Conservation (phyloP, 2,113 vertebrate genomes). For the Cercocebus atys region DNA sequence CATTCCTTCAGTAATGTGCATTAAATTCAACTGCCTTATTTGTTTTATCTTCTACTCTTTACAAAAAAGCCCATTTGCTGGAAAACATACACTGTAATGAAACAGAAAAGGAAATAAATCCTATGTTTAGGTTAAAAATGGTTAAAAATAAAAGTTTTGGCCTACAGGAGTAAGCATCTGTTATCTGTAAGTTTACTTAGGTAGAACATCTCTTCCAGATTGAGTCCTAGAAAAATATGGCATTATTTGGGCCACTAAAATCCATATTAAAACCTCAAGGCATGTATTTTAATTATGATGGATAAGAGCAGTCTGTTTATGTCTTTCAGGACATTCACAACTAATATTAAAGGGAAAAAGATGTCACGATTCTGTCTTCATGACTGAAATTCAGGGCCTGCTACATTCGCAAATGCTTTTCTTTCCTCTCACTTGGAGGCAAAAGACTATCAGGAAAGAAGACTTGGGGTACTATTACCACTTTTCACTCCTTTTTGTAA, state of each 20-base stretch:
- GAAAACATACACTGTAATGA: not conserved
- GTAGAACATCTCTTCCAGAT: not conserved
- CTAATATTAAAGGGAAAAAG: not conserved
- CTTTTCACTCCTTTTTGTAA: not conserved
- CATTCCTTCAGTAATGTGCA: not conserved
- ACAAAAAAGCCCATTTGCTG: not conserved
- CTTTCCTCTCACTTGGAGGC: not conserved
- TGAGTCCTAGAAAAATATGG: not conserved
- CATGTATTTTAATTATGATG: not conserved
- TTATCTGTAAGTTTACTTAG: not conserved
- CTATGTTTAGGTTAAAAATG: not conserved
- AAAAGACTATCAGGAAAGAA: not conserved
- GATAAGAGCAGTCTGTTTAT: not conserved
- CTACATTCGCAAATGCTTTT: not conserved
- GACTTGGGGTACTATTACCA: not conserved
- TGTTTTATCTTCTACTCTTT: not conserved
- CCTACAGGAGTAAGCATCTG: not conserved
- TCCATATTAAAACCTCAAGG: not conserved
- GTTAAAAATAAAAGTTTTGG: not conserved
- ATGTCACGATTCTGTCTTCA: not conserved
- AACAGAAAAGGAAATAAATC: constrained; percentile 25
- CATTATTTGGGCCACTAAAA: not conserved
- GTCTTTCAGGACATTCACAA: not conserved
- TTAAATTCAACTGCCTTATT: not conserved
- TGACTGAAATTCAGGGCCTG: not conserved